phyloP scores from a whole-genome alignment of 92 coral and sea anemone species.

The Palythoa heliodiscus region DNA sequence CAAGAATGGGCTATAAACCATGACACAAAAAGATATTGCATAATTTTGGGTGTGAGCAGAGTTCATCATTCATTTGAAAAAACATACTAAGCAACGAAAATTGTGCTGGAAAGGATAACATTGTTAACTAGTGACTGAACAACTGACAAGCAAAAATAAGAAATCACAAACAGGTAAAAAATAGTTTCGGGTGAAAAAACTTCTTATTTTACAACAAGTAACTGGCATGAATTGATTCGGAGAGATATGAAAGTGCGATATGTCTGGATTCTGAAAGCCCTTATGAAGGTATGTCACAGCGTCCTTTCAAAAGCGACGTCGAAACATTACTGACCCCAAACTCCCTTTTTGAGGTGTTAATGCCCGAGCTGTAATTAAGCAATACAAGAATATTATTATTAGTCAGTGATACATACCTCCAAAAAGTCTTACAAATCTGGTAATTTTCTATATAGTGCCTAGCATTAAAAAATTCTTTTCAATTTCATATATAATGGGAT shows the following conservation, averaged over 20 bases:
- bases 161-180: not conserved
- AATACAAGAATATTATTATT: too few species aligned
- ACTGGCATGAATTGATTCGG: not conserved
- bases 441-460: not conserved
- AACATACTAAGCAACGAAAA: not conserved
- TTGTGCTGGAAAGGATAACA: not conserved
- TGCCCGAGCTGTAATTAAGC: too few species aligned
- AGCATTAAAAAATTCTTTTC: not conserved
- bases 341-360: too few species aligned
- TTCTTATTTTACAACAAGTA: not conserved
- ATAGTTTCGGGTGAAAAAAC: not conserved
- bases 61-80: not conserved
- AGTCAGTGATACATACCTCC: not conserved
- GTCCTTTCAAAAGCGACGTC: too few species aligned
- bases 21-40: not conserved
- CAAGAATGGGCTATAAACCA: not conserved
- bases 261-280: not conserved
- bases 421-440: not conserved
- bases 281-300: not conserved
- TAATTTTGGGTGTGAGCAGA: not conserved
- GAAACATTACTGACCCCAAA: too few species aligned
- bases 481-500: slow-evolving; percentile 9
- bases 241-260: not conserved
- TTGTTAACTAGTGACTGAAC: not conserved
- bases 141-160: not conserved